A percentile compares a stretch with the other conserved stretches of the same genome.
phyloP scores from a whole-genome alignment of 2,113 vertebrate genomes.

The Empidonax alnorum region DNA sequence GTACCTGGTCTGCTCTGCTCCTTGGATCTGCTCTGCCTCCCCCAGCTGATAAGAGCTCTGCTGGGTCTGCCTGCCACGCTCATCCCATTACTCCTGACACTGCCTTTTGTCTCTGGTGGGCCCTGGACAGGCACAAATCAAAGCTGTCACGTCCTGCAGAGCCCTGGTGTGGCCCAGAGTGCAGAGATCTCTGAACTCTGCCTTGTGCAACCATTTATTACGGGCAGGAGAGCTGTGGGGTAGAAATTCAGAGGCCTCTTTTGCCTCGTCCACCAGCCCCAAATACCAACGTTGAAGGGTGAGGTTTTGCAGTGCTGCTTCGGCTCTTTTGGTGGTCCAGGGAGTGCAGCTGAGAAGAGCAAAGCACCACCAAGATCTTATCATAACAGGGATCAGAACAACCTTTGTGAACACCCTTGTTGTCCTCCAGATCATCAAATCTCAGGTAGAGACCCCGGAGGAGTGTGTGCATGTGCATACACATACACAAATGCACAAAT shows the following conservation, averaged over 20 bases:
- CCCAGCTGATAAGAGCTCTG: constrained; percentile 52
- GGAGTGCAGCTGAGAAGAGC: neutral
- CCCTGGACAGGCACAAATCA: constrained; percentile 17
- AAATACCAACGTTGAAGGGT: neutral
- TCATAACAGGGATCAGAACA: neutral
- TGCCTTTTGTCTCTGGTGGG: constrained; percentile 36
- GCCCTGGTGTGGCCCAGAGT: neutral
- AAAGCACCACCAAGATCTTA: neutral
- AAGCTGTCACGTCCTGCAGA: neutral
- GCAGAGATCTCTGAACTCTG: constrained; percentile 33
- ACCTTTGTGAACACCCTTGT: neutral
- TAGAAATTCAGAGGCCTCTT: neutral
- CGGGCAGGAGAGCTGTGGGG: neutral
- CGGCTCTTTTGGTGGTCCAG: neutral
- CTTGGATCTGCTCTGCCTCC: constrained; percentile 36
- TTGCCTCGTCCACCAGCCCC: neutral
- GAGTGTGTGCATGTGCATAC: rapidly evolving
- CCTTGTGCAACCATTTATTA: neutral
- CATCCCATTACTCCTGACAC: neutral
- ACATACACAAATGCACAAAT: neutral
- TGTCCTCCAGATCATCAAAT: neutral
- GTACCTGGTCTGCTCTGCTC: constrained; percentile 65
- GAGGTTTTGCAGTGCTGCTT: neutral
- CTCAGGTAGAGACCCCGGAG: neutral
- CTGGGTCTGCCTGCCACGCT: neutral